A percentile compares a stretch with the other conserved stretches of the same genome.
phyloP scores from a whole-genome alignment of 2,113 vertebrate genomes.

The Apteryx mantelli region DNA sequence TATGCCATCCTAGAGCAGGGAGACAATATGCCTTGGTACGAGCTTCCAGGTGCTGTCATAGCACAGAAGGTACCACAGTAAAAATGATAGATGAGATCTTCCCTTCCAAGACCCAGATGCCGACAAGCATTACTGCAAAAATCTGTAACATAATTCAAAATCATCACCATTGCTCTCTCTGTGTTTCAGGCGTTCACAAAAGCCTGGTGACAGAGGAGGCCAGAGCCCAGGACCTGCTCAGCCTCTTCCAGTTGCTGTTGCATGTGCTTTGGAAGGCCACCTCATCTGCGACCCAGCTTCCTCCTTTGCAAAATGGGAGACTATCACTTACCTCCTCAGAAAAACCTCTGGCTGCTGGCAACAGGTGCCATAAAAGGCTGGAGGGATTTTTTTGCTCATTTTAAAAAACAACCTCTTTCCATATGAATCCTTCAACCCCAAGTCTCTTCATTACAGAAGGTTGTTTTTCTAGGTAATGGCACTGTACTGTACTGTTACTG shows the following conservation, averaged over 20 bases:
- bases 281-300: background rate
- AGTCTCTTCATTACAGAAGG: background rate
- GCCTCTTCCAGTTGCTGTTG: background rate
- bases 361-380: background rate
- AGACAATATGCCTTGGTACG: background rate
- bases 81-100: background rate
- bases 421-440: background rate
- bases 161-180: background rate
- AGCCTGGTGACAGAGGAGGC: background rate
- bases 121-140: background rate
- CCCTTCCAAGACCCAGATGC: background rate
- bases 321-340: background rate
- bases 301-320: background rate
- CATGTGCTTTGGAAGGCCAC: background rate
- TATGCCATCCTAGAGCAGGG: background rate
- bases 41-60: background rate
- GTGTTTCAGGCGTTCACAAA: background rate
- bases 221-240: background rate
- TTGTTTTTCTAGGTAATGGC: background rate
- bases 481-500: background rate
- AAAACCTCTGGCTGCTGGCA: background rate
- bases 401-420: background rate
- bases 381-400: background rate
- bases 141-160: background rate
- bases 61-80: fast-evolving